Conservation (phyloP, 2,888 invertebrate species). For the Tridacna crocea region DNA sequence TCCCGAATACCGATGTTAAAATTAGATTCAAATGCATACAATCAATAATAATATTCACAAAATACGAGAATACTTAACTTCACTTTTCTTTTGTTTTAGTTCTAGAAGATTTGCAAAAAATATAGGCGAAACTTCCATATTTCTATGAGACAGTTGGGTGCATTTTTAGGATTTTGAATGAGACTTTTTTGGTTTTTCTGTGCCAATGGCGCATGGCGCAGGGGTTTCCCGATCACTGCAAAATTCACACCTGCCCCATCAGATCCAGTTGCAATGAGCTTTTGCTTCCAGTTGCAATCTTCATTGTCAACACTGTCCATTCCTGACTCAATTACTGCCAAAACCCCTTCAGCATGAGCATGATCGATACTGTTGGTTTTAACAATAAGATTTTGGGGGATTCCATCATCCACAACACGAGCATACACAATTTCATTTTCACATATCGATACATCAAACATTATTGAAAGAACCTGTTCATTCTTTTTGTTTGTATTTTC, state of each 20-base stretch:
- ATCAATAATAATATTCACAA: no score
- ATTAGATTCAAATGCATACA: no score
- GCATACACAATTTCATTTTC: conserved; percentile 51
- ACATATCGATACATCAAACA: conserved; percentile 43
- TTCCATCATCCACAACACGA: conserved; percentile 19
- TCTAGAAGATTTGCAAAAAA: no score
- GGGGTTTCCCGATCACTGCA: no score
- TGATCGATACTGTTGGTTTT: conserved; percentile 37
- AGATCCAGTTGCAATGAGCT: conserved; percentile 47
- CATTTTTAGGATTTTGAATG: no score
- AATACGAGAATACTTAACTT: no score
- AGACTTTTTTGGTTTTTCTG: no score
- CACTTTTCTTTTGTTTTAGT: no score
- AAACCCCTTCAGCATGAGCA: conserved; percentile 50
- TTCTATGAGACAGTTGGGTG: no score
- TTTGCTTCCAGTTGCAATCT: conserved; percentile 37
- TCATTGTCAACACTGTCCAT: conserved; percentile 31
- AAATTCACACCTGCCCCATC: conserved; percentile 55
- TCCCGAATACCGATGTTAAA: no score
- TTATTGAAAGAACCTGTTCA: conserved; percentile 33
- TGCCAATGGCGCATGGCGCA: no score
- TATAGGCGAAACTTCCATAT: no score
- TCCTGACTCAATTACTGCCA: conserved; percentile 30
- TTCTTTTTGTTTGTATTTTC: conserved; percentile 29
- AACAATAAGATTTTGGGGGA: conserved; percentile 36